Evolutionary conservation across 2,113 vertebrate species (phyloP), one percentile per base, ranked within the genome.

Genomic region (Proteles cristata): DNA sequence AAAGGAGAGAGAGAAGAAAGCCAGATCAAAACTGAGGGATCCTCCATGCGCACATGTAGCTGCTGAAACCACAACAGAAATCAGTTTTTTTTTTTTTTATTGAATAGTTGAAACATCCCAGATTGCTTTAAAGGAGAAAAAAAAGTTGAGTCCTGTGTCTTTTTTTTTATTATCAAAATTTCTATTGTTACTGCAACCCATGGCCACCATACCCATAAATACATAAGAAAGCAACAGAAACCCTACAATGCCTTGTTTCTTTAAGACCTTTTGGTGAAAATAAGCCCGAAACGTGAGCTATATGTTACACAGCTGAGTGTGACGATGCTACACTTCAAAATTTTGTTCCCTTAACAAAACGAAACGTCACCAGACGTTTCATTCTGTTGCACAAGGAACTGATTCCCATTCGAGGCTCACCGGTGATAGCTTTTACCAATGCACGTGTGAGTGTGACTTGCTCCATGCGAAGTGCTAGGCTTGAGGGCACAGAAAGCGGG

Each of bases 241-340:
- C 33, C 53, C 2, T 73, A 8, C 19, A 83, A 73, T 94, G 48
- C 93, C 80, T 93, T 89, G 85, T 96, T 88, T 92, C 61, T 0
- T 39, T 0, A 85, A 97, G 83, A 90, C 28, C 23, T 16, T 43
- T 97, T 90, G 82, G 88, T 28, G 96, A 98, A 97, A 84, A 95
- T 95, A 0, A 94, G 16, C 95, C 96, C 97, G 85, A 96, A 98
- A 98, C 85, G 79, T 19, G 11, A 28, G 96, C 94, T 97, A 31
- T 2, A 0, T 63, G 31, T 88, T 14, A 19, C 0, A 4, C 50
- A 74, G 66, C 58, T 1, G 14, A 45, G 43, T 39, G 95, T 94
- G 48, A 84, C 4, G 81, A 91, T 74, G 0, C 28, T 71, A 66
- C 83, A 76, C 0, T 92, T 88, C 79, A 50, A 97, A 96, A 17